Conservation (phyloP, 1,140 invertebrate genomes). For the Diorhabda elongata region DNA sequence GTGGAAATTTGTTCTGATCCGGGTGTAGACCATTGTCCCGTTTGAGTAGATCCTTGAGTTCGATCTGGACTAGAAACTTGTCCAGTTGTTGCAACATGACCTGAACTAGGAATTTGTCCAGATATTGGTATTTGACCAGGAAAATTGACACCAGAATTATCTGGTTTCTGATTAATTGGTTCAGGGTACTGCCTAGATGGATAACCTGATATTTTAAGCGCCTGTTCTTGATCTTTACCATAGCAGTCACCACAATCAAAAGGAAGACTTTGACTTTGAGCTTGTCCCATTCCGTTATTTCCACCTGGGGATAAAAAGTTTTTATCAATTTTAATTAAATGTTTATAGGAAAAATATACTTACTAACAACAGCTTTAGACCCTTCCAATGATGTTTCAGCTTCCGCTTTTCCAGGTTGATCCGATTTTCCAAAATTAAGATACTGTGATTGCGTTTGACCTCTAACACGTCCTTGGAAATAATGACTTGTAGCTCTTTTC, state of each 20-base stretch:
- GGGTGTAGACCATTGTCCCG: background rate
- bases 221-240: slow-evolving; percentile 14
- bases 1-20: background rate
- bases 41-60: background rate
- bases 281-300: slow-evolving; percentile 71
- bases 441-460: slow-evolving; percentile 82
- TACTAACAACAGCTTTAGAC: slow-evolving; percentile 71
- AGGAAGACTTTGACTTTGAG: slow-evolving; percentile 62
- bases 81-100: slow-evolving; percentile 22
- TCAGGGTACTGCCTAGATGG: slow-evolving; percentile 8
- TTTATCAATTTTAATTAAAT: background rate
- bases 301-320: slow-evolving; percentile 31
- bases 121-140: background rate
- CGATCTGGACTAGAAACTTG: slow-evolving; percentile 8
- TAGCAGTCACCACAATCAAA: slow-evolving; percentile 42
- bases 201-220: background rate
- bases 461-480: slow-evolving; percentile 40
- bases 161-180: slow-evolving; percentile 1
- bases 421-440: slow-evolving; percentile 57
- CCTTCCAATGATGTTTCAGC: slow-evolving; percentile 68
- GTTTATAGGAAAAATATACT: slow-evolving; percentile 47
- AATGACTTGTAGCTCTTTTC: slow-evolving; percentile 31
- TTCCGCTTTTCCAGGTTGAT: slow-evolving; percentile 67
- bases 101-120: slow-evolving; percentile 21
- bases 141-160: background rate